phyloP scores from a whole-genome alignment of 1,140 invertebrate genomes.

The Penaeus japonicus region DNA sequence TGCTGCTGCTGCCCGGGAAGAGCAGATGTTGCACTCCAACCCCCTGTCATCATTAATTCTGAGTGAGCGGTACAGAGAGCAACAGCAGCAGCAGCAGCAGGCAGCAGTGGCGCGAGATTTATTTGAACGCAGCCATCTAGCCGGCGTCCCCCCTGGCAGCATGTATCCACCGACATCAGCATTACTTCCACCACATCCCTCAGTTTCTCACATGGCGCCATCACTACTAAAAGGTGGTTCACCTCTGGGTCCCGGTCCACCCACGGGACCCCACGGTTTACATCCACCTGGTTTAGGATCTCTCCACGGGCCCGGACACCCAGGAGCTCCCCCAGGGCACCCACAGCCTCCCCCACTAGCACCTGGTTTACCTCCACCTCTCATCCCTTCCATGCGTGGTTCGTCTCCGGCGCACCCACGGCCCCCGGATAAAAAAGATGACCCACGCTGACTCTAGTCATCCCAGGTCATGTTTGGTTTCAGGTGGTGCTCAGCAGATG shows the following conservation, averaged over 20 bases:
- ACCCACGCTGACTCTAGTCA: slow-evolving; percentile 56
- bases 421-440: slow-evolving; percentile 52
- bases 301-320: slow-evolving; percentile 37
- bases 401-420: slow-evolving; percentile 48
- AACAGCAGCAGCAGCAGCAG: slow-evolving; percentile 44
- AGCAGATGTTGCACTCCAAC: slow-evolving; percentile 35
- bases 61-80: slow-evolving; percentile 48
- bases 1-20: slow-evolving; percentile 31
- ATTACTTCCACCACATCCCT: slow-evolving; percentile 42
- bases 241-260: slow-evolving; percentile 28
- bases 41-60: slow-evolving; percentile 43
- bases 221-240: slow-evolving; percentile 45
- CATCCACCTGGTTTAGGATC: slow-evolving; percentile 34
- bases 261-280: slow-evolving; percentile 14
- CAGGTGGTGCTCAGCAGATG: background rate
- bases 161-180: slow-evolving; percentile 40
- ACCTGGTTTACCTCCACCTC: slow-evolving; percentile 48
- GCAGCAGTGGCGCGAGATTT: slow-evolving; percentile 32
- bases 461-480: slow-evolving; percentile 33
- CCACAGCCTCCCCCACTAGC: slow-evolving; percentile 42
- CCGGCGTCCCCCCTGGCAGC: slow-evolving; percentile 6
- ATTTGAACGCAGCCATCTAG: slow-evolving; percentile 32
- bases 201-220: slow-evolving; percentile 41
- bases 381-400: slow-evolving; percentile 50
- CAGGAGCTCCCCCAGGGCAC: slow-evolving; percentile 30